Evolutionary conservation across 92 coral and sea anemone species (phyloP).

Genomic region (Zoanthus sansibaricus): DNA sequence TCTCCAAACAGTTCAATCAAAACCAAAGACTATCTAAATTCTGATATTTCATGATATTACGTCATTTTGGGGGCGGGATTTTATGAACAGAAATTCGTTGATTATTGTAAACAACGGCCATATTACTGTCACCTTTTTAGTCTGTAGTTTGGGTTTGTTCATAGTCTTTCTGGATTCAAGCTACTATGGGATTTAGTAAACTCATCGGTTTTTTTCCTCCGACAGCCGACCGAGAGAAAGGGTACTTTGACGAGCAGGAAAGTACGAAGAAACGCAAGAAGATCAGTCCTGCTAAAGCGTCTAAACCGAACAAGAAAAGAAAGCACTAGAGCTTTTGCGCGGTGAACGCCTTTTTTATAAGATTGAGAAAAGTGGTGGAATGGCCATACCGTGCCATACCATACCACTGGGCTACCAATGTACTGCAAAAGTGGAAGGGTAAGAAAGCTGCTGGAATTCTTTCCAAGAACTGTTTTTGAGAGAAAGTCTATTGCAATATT

Average conservation of each 20-base stretch:
- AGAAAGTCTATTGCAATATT: too few relatives aligned
- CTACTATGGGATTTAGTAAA: background rate
- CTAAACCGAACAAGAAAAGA: constrained; percentile 40
- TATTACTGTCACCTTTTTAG: background rate
- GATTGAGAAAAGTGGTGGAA: too few relatives aligned
- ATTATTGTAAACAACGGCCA: background rate
- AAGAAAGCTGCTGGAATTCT: too few relatives aligned
- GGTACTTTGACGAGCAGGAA: constrained; percentile 32
- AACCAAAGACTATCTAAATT: too few relatives aligned
- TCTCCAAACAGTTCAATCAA: too few relatives aligned
- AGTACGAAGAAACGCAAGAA: constrained; percentile 35
- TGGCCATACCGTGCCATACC: too few relatives aligned
- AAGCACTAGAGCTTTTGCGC: constrained; percentile 11
- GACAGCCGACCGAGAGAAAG: constrained; percentile 43
- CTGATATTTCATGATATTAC: background rate
- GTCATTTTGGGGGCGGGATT: background rate
- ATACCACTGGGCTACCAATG: too few relatives aligned
- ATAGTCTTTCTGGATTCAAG: background rate
- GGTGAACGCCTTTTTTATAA: background rate
- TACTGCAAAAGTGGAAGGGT: too few relatives aligned
- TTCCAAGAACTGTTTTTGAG: too few relatives aligned
- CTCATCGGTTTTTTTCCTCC: background rate
- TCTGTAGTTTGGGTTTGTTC: background rate
- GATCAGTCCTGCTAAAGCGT: constrained; percentile 25
- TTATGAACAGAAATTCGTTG: background rate